These are phyloP conservation scores for Remorina albescens DNA, from an alignment of 2,797 vertebrate genomes.

Conservation along the genomic window DNA sequence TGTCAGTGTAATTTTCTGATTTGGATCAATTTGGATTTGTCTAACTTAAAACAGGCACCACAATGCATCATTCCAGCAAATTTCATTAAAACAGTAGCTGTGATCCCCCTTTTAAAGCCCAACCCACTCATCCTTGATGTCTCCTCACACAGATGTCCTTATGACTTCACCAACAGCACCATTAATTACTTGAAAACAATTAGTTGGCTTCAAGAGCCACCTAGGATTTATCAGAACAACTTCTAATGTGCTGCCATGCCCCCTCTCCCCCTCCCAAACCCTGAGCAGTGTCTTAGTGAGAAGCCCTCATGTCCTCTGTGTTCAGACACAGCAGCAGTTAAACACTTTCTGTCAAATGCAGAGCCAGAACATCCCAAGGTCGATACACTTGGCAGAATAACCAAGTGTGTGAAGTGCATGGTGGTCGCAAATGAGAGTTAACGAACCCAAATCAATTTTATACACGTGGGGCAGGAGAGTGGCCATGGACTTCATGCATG, in stretches of 20 bases:
- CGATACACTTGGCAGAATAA: conserved; percentile 58
- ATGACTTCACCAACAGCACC: conserved; percentile 53
- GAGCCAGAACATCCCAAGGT: conserved; percentile 67
- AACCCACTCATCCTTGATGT: conserved; percentile 10
- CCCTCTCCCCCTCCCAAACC: conserved; percentile 1
- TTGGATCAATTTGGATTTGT: neutral
- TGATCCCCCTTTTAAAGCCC: neutral
- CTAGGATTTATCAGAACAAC: conserved; percentile 60
- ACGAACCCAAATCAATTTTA: conserved; percentile 72
- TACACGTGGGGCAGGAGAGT: conserved; percentile 39
- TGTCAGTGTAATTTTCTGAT: conserved; percentile 8
- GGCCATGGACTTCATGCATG: conserved; percentile 49
- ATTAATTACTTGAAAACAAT: conserved; percentile 65
- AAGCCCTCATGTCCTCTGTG: conserved; percentile 38
- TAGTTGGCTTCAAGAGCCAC: conserved; percentile 47
- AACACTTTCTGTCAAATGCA: conserved; percentile 53
- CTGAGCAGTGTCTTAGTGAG: conserved; percentile 5
- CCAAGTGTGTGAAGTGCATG: conserved; percentile 50
- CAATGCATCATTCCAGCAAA: neutral
- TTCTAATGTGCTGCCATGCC: conserved; percentile 45
- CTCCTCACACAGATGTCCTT: conserved; percentile 8
- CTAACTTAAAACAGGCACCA: neutral
- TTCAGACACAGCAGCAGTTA: conserved; percentile 45
- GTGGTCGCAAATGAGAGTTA: conserved; percentile 65
- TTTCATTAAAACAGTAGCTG: conserved; percentile 4